A percentile compares a stretch with the other conserved stretches of the same genome.
Evolutionary conservation across 35 echinoderm and acorn worm species (phyloP).

Genomic region (Nesometra sesokonis): DNA sequence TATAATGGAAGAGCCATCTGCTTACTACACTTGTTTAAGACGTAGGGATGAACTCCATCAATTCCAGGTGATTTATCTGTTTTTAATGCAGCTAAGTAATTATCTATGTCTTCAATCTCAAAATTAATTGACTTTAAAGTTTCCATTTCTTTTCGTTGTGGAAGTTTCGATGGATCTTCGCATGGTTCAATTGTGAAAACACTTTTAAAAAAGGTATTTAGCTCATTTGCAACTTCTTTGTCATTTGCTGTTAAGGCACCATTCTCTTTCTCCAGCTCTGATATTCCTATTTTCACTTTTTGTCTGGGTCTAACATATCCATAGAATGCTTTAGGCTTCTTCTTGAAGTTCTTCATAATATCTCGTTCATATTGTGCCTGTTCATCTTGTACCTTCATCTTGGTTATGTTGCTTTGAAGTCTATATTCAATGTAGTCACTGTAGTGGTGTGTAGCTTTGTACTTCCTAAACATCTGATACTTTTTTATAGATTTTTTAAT

Average conservation of each 20-base stretch:
- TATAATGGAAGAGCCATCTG: slow-evolving; percentile 9
- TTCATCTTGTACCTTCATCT: neutral
- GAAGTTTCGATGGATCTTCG: no score
- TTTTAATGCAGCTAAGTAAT: neutral
- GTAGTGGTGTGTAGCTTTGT: no score
- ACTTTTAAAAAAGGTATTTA: no score
- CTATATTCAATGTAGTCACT: neutral
- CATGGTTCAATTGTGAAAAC: no score
- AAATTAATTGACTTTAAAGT: neutral
- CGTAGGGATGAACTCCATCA: neutral
- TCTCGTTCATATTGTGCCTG: slow-evolving; percentile 6
- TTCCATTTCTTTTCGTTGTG: no score
- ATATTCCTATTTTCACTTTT: slow-evolving; percentile 13
- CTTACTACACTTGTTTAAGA: neutral
- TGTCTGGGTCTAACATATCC: slow-evolving; percentile 20
- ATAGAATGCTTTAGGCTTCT: slow-evolving; percentile 30
- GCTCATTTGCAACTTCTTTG: no score
- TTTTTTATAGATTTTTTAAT: no score
- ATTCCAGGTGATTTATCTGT: neutral
- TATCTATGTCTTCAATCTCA: neutral
- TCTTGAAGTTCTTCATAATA: slow-evolving; percentile 18
- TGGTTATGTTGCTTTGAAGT: slow-evolving; percentile 13
- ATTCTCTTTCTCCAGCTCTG: neutral
- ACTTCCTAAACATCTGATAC: no score
- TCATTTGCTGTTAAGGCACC: neutral